These are phyloP conservation scores for Alectoris magna DNA, from an alignment of 2,797 vertebrate genomes.

Conservation along the genomic window DNA sequence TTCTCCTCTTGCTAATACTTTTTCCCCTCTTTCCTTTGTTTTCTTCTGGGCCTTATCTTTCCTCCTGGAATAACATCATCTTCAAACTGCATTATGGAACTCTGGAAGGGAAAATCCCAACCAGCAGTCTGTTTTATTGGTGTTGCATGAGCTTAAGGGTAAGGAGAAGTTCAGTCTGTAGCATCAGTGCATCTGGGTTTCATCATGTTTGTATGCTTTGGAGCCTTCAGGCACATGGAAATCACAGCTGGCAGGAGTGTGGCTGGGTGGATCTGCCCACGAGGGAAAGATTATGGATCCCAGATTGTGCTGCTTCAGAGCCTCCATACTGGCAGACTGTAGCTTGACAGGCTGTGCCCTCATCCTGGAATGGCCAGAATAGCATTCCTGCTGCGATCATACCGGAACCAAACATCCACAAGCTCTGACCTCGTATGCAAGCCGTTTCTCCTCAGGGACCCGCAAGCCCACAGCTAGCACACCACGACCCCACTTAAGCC, in stretches of 20 bases:
- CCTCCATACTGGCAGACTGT: not conserved
- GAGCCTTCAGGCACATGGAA: not conserved
- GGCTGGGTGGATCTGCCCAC: not conserved
- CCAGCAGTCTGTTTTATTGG: not conserved
- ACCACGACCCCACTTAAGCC: fast-evolving
- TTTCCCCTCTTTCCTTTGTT: not conserved
- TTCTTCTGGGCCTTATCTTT: not conserved
- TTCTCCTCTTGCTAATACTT: not conserved
- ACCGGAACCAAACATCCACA: no score
- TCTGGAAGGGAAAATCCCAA: not conserved
- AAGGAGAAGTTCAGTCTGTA: not conserved
- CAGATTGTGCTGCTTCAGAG: not conserved
- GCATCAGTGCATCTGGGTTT: not conserved
- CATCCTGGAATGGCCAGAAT: not conserved
- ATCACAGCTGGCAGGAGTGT: not conserved
- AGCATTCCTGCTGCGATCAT: not conserved
- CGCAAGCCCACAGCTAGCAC: fast-evolving
- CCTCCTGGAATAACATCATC: not conserved
- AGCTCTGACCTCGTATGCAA: not conserved
- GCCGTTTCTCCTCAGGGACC: no score
- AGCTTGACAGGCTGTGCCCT: not conserved
- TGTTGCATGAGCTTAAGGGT: not conserved
- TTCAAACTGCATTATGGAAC: not conserved
- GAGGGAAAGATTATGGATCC: not conserved
- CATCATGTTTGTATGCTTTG: not conserved